Conservation (phyloP, 2,113 vertebrate genomes). For the Stictonetta naevosa region DNA sequence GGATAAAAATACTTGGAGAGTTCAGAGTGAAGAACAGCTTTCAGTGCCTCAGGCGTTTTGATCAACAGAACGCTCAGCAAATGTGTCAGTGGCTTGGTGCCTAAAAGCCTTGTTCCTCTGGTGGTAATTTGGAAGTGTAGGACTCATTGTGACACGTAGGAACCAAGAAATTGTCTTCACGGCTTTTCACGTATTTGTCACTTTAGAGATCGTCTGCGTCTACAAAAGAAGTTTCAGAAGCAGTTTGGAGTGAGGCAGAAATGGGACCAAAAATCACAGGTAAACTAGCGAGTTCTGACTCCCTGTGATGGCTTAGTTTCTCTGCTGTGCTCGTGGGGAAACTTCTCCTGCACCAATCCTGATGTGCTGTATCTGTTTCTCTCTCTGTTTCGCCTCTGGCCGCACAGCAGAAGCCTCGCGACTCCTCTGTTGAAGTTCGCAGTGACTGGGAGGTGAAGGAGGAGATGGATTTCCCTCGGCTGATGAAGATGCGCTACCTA, state of each 20-base stretch:
- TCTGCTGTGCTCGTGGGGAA: fast-evolving
- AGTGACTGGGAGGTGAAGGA: conserved; percentile 99
- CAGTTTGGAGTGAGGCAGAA: conserved; percentile 99
- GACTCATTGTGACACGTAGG: background rate
- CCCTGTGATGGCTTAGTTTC: background rate
- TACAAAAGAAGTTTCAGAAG: conserved; percentile 99
- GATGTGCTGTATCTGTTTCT: background rate
- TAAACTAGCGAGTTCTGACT: conserved; percentile 34
- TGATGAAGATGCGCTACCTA: conserved; percentile 99
- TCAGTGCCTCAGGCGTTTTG: background rate
- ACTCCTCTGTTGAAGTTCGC: conserved; percentile 96
- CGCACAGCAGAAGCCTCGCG: conserved; percentile 89
- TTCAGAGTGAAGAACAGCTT: background rate
- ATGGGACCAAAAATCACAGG: conserved; percentile 99
- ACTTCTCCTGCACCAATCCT: background rate
- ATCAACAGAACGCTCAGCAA: background rate
- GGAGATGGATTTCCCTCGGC: conserved; percentile 97
- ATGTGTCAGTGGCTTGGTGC: background rate
- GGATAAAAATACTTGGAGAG: background rate
- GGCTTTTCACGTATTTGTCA: background rate
- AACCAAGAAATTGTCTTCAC: background rate
- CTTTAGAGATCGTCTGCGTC: conserved; percentile 91
- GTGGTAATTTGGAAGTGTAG: background rate
- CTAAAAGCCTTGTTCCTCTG: background rate
- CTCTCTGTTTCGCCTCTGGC: background rate